Percentiles rank a stretch among this genome's conserved stretches.
Evolutionary conservation across 2,113 vertebrate species (phyloP).

Genomic region (Gracilinanus agilis): DNA sequence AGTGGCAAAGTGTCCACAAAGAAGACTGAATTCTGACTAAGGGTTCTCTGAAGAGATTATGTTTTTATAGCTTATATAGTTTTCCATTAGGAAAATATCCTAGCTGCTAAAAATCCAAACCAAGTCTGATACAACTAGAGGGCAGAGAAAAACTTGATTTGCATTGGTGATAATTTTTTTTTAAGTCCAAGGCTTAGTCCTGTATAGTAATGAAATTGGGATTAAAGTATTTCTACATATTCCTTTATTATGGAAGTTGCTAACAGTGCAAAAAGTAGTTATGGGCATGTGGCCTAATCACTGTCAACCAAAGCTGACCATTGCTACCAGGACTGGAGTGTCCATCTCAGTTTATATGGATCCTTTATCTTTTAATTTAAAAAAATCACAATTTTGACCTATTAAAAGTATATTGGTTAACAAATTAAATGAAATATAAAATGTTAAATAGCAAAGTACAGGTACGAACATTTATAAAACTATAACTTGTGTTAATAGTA

Average conservation of each 20-base stretch:
- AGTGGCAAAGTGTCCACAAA: not conserved
- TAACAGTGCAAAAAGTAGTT: not conserved
- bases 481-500: too few species aligned
- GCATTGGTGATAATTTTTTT: not conserved
- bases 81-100: not conserved
- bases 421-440: slow-evolving; percentile 48
- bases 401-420: slow-evolving; percentile 30
- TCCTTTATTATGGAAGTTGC: not conserved
- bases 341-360: not conserved
- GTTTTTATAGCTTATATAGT: not conserved
- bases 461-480: not conserved
- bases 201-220: not conserved
- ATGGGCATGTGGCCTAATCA: not conserved
- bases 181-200: not conserved
- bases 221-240: not conserved
- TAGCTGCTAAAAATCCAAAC: not conserved
- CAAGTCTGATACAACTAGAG: not conserved
- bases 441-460: slow-evolving; percentile 28
- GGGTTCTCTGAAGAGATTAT: not conserved
- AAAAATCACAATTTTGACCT: slow-evolving; percentile 30
- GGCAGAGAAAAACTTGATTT: not conserved
- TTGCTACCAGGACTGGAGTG: not conserved
- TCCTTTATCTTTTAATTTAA: not conserved
- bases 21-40: not conserved
- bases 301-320: not conserved